Percentiles rank a stretch among this genome's conserved stretches.
Evolutionary conservation across 1,140 invertebrate species (phyloP).

Genomic region (Brachionus koreanus): DNA sequence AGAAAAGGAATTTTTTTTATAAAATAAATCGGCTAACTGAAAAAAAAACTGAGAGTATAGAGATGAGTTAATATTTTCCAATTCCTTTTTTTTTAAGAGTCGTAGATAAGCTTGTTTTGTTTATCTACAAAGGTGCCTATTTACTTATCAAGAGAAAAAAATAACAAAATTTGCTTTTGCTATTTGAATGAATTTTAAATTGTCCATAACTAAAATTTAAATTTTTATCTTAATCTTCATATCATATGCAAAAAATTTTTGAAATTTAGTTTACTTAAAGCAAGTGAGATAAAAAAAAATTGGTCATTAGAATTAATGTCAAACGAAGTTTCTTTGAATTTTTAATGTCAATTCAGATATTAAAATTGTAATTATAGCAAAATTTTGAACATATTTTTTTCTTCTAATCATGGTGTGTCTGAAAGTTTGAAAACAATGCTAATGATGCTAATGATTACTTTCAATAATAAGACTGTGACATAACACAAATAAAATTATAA

Average conservation of each 20-base stretch:
- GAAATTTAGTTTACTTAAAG: neutral
- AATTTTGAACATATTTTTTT: neutral
- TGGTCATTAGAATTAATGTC: neutral
- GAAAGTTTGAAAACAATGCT: neutral
- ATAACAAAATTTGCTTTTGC: neutral
- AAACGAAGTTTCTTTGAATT: neutral
- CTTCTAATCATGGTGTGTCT: neutral
- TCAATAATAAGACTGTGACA: neutral
- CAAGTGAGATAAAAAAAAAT: neutral
- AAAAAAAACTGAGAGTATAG: neutral
- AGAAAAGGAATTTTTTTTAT: neutral
- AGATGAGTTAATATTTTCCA: neutral
- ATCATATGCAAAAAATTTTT: neutral
- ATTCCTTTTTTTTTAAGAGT: neutral
- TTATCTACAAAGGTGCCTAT: too few species aligned
- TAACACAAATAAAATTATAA: neutral
- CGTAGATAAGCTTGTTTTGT: neutral
- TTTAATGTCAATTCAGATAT: neutral
- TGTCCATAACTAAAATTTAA: neutral
- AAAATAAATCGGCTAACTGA: neutral
- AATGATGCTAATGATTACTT: neutral
- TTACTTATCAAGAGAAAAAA: neutral
- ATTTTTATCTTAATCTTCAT: neutral
- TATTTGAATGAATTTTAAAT: neutral
- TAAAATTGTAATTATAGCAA: neutral